phyloP scores from a whole-genome alignment of 2,888 invertebrate genomes.

The Pyralis farinalis region DNA sequence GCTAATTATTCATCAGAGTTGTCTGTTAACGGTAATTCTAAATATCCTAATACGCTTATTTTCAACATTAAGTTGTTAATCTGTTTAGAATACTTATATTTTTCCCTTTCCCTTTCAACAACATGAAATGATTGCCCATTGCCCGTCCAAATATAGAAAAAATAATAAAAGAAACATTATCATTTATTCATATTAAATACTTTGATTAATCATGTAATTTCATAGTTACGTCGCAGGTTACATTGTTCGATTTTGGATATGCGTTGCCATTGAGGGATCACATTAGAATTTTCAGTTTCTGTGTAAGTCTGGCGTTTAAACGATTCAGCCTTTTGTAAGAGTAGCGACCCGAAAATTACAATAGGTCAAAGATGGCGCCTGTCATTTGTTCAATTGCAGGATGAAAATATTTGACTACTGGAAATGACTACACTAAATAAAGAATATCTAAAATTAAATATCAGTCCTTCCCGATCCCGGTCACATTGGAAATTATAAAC shows the following conservation, averaged over 20 bases:
- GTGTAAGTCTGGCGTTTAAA: no score
- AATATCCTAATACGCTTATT: conserved; percentile 2
- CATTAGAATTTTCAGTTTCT: no score
- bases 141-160: neutral
- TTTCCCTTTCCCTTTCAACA: neutral
- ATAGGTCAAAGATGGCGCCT: no score
- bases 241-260: conserved; percentile 89
- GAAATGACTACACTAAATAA: no score
- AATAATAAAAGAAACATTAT: neutral
- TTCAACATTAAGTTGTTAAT: conserved; percentile 5
- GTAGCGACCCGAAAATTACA: no score
- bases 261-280: no score
- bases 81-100: neutral
- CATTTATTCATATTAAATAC: neutral
- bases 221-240: conserved; percentile 89
- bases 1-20: conserved; percentile 84
- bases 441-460: no score
- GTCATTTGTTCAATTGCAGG: no score
- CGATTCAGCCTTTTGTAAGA: no score
- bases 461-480: no score
- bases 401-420: no score
- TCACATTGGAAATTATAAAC: no score
- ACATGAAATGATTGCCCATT: neutral
- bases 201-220: conserved; percentile 14
- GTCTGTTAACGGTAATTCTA: conserved; percentile 85